phyloP scores from a whole-genome alignment of 2,888 invertebrate species.

The Brassicogethes aeneus region DNA sequence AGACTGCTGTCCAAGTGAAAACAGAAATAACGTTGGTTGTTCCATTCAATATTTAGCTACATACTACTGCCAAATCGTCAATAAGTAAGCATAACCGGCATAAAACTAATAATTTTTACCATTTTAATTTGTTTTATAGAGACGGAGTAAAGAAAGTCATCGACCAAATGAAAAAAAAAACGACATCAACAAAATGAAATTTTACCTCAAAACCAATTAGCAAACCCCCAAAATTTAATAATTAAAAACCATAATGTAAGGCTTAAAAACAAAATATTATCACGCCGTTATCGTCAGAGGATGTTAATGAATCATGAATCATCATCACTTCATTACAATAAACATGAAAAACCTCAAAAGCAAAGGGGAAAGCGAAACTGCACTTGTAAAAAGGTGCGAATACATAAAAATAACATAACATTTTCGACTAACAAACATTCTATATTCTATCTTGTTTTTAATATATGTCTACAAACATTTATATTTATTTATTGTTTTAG shows the following conservation, averaged over 20 bases:
- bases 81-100: too few species aligned
- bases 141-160: too few species aligned
- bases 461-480: too few species aligned
- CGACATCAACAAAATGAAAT: not conserved
- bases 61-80: too few species aligned
- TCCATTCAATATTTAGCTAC: not conserved
- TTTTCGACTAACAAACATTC: too few species aligned
- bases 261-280: not conserved
- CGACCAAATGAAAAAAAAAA: too few species aligned
- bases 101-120: too few species aligned
- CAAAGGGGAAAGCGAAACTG: not conserved
- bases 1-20: too few species aligned
- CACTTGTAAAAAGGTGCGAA: not conserved
- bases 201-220: not conserved
- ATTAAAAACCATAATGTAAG: not conserved
- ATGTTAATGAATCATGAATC: not conserved
- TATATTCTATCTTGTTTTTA: too few species aligned
- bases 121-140: too few species aligned
- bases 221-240: not conserved
- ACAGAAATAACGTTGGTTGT: not conserved
- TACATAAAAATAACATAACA: too few species aligned
- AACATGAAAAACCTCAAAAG: not conserved
- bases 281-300: not conserved
- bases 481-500: too few species aligned
- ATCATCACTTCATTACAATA: not conserved